Base-by-base conservation (phyloP, 2,888 invertebrate species). In the Ischnus inquisitorius region DNA sequence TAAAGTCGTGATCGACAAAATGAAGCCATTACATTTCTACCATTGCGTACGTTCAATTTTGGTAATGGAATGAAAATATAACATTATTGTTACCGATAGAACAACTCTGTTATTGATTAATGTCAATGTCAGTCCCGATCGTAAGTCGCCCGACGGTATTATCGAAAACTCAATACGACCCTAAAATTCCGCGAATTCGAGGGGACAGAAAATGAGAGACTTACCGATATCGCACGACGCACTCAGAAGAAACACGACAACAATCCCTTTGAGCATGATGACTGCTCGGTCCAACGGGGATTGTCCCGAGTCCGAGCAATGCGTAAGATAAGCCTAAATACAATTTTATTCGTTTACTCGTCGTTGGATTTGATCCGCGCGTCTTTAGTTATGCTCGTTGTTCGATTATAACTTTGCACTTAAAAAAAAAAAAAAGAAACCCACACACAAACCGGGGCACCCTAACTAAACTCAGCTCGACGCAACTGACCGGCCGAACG, bases 201-300 rank as follows among this genome's bases (percentile, higher is more conserved):
- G 14, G 19, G 19, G 22, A 51, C 6, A 19, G 22, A n/a, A 39
- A 43, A 41, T 28, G 43, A 43, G 46, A 19, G 41, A 46, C 91
- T 91, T 84, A 91, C 91, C 91, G 81, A 87, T 74, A 62, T 88
- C 83, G 79, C 87, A 89, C 82, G 84, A 89, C 19, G 88, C 81
- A 43, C 87, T 79, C 43, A 90, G 87, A 60, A 88, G 81, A 57
- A 78, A 41, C 34, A 90, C 54, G 34, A 91, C 71, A 68, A 88
- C 69, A 74, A 84, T 79, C 75, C 85, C 88, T 85, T 86, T 90
- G 82, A 87, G 72, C 91, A 91, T 91, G 87, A 82, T 85, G 87
- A 83, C 72, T 34, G 28, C 46, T n/a, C 12, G 16, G 54, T 22
- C n/a, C 41, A 8, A 60, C 14, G 22, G 4, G 34, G 43, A 48